Evolutionary conservation across 2,113 vertebrate species (phyloP), one percentile per base, ranked within the genome.

Genomic region (Anser brachyrhynchus): DNA sequence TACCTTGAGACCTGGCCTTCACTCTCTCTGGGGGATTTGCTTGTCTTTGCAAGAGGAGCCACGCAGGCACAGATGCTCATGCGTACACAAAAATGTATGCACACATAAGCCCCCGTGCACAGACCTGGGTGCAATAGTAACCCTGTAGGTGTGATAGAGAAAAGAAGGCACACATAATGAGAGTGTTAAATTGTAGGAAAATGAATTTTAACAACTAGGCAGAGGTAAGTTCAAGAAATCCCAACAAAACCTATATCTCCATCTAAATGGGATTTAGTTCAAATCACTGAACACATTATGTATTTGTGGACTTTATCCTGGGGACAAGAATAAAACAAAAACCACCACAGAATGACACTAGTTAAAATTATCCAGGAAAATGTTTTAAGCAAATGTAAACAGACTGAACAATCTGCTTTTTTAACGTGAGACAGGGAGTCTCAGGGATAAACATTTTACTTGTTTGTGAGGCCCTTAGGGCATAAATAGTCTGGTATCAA

Each of bases 51-150:
- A 58, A 49, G 39, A 59, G 15, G 26, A 57, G 9, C 23, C 55
- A 14, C 17, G 43, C 6, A 31, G 28, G 14, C 10, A 33, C 5
- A 58, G 23, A 74, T 28, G 29, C 19, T 82, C 17, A 23, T 35
- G 21, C 2, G 4, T 21, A 5, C 10, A 16, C 25, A 37, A 6
- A 3, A 20, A 31, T 1, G 1, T 10, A 21, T 13, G 11, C 15
- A 18, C 6, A 10, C 0, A 0, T 49, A 16, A 41, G 37, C 4
- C 3, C 2, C 35, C 10, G 10, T 9, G 5, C 4, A 37, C 11
- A 39, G 43, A 46, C 7, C 2, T 61, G 23, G 6, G 4, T 8
- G 37, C 5, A 11, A 18, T 39, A 54, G 62, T 33, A 71, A 29
- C 12, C 23, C 71, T 79, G 3, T 54, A 70, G 28, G 8, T 17